Percentiles rank a stretch among this genome's conserved stretches.
phyloP scores from a whole-genome alignment of 2,888 invertebrate genomes.

The Agrilus mali region DNA sequence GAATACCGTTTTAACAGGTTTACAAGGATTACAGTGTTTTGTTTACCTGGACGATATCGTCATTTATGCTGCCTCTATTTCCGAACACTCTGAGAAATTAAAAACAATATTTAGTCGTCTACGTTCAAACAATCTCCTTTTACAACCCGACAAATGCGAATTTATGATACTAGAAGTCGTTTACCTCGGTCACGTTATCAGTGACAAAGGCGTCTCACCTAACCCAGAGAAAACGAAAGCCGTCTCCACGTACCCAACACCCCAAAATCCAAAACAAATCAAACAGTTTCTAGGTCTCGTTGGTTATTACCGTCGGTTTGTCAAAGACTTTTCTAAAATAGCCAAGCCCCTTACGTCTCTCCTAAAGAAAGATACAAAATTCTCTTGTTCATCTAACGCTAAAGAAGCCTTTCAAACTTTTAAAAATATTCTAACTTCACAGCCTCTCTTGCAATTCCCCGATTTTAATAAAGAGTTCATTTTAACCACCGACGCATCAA shows the following conservation, averaged over 20 bases:
- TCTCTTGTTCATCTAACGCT: slow-evolving; percentile 12
- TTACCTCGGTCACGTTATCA: no score
- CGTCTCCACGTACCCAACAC: slow-evolving; percentile 1
- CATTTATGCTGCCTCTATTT: slow-evolving; percentile 14
- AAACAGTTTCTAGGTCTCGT: slow-evolving; percentile 5
- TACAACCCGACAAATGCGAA: slow-evolving; percentile 16
- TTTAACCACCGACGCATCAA: slow-evolving; percentile 25
- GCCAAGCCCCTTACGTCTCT: slow-evolving; percentile 13
- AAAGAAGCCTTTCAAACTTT: slow-evolving; percentile 10
- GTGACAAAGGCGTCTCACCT: no score
- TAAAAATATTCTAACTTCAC: slow-evolving; percentile 7
- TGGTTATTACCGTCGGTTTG: slow-evolving; percentile 8
- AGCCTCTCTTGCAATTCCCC: slow-evolving; percentile 13
- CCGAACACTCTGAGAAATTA: slow-evolving; percentile 14
- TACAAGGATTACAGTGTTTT: slow-evolving; percentile 20
- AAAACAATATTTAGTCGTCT: slow-evolving; percentile 1
- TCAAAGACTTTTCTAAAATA: slow-evolving; percentile 5
- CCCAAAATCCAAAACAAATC: not conserved
- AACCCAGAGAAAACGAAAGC: no score
- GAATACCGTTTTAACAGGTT: slow-evolving; percentile 24
- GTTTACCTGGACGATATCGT: slow-evolving; percentile 27
- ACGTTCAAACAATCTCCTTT: slow-evolving; percentile 7
- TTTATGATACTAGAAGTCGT: slow-evolving; percentile 5
- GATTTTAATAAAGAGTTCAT: slow-evolving; percentile 19
- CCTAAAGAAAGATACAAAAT: slow-evolving; percentile 7